phyloP scores from a whole-genome alignment of 2,113 vertebrate genomes.

The Calypte anna region DNA sequence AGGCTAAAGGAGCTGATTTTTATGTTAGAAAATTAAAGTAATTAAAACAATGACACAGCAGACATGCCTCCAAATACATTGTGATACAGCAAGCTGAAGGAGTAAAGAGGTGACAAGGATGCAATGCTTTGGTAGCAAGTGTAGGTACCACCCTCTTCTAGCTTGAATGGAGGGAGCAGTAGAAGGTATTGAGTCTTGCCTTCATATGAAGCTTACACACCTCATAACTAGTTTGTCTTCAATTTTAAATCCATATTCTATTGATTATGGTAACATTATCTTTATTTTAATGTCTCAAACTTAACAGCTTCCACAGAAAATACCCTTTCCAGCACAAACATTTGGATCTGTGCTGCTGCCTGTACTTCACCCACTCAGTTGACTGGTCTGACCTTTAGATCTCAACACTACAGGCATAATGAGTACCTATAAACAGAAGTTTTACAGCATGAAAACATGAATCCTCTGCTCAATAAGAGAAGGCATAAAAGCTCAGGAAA shows the following conservation, averaged over 20 bases:
- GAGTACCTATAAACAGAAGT: background rate
- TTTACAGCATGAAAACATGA: background rate
- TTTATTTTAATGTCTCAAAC: no score
- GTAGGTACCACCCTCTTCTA: no score
- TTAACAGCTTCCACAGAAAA: no score
- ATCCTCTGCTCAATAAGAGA: background rate
- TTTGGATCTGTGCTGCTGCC: background rate
- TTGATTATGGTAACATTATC: background rate
- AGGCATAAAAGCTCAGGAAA: conserved; percentile 26
- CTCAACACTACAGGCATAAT: no score
- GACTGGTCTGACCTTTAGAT: background rate
- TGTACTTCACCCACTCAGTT: background rate
- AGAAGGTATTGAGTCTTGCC: background rate
- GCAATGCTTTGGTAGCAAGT: background rate
- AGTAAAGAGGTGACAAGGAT: background rate
- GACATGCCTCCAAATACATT: accelerated
- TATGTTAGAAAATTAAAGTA: background rate
- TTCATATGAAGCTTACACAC: background rate
- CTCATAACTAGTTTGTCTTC: background rate
- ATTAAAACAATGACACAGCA: background rate
- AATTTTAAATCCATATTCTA: background rate
- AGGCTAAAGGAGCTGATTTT: background rate
- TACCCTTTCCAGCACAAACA: background rate
- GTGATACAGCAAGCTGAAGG: background rate
- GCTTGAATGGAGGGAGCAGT: accelerated